Evolutionary conservation across 1,140 invertebrate species (phyloP).

Genomic region (Yoshiicerus persimilis): DNA sequence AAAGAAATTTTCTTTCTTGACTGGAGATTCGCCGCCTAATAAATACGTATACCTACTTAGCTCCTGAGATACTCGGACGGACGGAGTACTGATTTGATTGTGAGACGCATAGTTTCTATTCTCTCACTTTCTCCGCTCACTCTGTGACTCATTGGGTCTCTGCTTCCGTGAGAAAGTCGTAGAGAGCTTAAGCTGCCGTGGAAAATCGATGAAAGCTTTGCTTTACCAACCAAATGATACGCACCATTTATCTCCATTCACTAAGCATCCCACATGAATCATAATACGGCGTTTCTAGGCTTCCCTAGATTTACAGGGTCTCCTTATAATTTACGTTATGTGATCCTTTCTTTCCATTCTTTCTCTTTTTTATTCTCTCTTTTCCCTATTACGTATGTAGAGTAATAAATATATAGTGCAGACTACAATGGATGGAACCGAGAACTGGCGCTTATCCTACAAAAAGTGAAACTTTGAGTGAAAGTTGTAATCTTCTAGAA

Average conservation of each 20-base stretch:
- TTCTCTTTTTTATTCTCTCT: neutral
- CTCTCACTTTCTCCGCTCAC: neutral
- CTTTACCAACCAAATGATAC: conserved; percentile 22
- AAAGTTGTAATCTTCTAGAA: neutral
- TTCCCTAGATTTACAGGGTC: neutral
- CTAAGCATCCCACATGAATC: conserved; percentile 26
- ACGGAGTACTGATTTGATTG: neutral
- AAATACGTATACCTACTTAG: neutral
- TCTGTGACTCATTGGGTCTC: neutral
- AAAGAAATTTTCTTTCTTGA: neutral
- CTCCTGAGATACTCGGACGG: neutral
- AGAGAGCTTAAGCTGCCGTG: conserved; percentile 5
- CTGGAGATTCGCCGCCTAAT: neutral
- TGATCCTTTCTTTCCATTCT: neutral
- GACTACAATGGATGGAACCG: neutral
- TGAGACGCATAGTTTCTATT: conserved; percentile 17
- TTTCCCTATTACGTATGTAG: neutral
- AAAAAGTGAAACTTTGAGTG: neutral
- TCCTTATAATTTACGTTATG: neutral
- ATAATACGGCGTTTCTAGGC: conserved; percentile 1
- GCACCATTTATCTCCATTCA: conserved; percentile 27
- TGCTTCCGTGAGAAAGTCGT: neutral
- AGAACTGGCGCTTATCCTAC: neutral
- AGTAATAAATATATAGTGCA: neutral
- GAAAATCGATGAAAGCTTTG: conserved; percentile 3